These are phyloP conservation scores for Phorcus lineatus DNA, from an alignment of 2,888 invertebrate species.

Conservation along the genomic window DNA sequence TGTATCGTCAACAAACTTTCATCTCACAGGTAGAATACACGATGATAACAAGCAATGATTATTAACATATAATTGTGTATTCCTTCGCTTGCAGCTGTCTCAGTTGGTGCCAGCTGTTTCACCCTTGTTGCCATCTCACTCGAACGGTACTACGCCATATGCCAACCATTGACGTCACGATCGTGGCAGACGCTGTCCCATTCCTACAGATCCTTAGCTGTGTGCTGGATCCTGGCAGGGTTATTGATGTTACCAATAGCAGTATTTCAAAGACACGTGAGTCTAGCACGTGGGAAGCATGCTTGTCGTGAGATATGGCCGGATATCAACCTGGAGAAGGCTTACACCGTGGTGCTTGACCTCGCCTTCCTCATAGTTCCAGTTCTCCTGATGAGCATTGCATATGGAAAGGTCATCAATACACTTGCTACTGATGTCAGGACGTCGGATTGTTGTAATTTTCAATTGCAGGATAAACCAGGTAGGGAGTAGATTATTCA, in stretches of 20 bases:
- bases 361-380: constrained; percentile 84
- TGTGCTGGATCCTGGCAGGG: constrained; percentile 79
- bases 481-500: not conserved
- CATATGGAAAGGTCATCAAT: constrained; percentile 78
- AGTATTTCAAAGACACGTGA: constrained; percentile 49
- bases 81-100: constrained; percentile 80
- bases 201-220: constrained; percentile 80
- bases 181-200: constrained; percentile 85
- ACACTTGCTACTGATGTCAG: constrained; percentile 73
- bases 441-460: constrained; percentile 14
- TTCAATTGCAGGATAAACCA: constrained; percentile 2
- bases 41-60: no score
- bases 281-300: constrained; percentile 37
- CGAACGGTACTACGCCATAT: constrained; percentile 87
- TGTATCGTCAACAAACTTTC: no score
- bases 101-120: constrained; percentile 86
- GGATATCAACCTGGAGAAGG: constrained; percentile 79
- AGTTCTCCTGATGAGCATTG: constrained; percentile 85
- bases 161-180: constrained; percentile 84
- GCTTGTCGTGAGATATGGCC: constrained; percentile 63
- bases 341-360: constrained; percentile 85
- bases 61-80: no score
- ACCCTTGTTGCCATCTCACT: constrained; percentile 86
- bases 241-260: constrained; percentile 83
- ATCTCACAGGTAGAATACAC: no score